Conservation (phyloP, 2,113 vertebrate species). For the Typhlomys cinereus region DNA sequence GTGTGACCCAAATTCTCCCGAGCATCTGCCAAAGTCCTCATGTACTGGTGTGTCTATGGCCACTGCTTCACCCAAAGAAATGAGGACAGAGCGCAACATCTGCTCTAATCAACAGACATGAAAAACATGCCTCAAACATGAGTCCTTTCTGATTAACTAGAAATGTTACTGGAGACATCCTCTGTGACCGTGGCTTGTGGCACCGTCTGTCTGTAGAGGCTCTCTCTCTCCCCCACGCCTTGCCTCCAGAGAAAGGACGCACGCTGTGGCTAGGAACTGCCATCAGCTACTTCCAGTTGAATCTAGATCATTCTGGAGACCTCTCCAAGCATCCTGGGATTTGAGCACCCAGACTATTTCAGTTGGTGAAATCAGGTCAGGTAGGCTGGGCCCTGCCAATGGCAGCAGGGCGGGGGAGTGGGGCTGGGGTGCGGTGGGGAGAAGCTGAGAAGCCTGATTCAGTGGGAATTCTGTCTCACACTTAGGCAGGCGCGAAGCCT, state of each 20-base stretch:
- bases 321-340: constrained; percentile 36
- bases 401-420: background rate
- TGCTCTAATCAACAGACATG: background rate
- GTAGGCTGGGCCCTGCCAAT: constrained; percentile 65
- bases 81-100: background rate
- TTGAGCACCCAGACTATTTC: constrained; percentile 62
- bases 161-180: background rate
- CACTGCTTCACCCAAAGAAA: background rate
- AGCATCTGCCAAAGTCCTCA: background rate
- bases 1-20: background rate
- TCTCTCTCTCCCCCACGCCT: background rate
- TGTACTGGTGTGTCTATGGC: rapidly evolving
- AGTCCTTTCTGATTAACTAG: background rate
- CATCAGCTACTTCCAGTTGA: constrained; percentile 33
- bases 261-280: background rate
- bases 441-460: constrained; percentile 67
- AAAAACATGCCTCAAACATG: background rate
- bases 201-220: background rate
- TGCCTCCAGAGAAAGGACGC: constrained; percentile 24
- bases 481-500: constrained; percentile 72
- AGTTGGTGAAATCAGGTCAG: constrained; percentile 76
- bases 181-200: background rate
- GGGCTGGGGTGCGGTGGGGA: background rate
- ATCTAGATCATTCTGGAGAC: constrained; percentile 63
- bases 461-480: constrained; percentile 77